These are phyloP conservation scores for Laticauda laticaudata DNA, from an alignment of 2,113 vertebrate genomes.

Conservation along the genomic window DNA sequence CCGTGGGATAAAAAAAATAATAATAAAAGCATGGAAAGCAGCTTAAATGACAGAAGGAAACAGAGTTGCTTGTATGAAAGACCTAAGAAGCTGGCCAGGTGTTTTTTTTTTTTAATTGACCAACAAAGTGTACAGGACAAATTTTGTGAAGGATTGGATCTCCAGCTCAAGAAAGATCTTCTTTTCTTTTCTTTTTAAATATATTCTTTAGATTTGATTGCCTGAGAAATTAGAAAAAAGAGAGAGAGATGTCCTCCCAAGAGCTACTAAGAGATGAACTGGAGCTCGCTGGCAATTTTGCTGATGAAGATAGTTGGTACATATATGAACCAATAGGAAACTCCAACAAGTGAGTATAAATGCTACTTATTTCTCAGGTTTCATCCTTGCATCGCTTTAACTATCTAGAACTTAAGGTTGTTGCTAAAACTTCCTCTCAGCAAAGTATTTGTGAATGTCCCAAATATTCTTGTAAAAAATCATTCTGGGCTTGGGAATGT, in stretches of 20 bases:
- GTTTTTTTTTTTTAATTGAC: background rate
- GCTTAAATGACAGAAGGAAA: background rate
- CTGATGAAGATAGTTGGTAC: conserved; percentile 67
- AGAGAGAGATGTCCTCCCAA: conserved; percentile 44
- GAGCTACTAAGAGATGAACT: conserved; percentile 21
- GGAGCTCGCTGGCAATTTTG: rapidly evolving
- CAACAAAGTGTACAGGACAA: background rate
- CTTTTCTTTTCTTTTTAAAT: background rate
- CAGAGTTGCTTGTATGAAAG: background rate
- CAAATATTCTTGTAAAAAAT: background rate
- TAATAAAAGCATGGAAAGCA: background rate
- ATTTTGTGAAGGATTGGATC: background rate
- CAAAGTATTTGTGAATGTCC: background rate
- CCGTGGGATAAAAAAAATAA: background rate
- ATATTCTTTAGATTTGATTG: conserved; percentile 38
- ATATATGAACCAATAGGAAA: conserved; percentile 54
- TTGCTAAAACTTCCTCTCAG: background rate
- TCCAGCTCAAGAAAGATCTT: background rate
- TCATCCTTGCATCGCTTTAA: rapidly evolving
- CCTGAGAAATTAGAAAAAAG: background rate
- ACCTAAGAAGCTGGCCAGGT: background rate
- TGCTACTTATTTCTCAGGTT: background rate
- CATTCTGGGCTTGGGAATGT: too few species aligned
- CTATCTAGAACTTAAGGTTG: background rate
- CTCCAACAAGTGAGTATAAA: conserved; percentile 61